These are phyloP conservation scores for Gulo gulo DNA, from an alignment of 2,113 vertebrate species.

Conservation along the genomic window DNA sequence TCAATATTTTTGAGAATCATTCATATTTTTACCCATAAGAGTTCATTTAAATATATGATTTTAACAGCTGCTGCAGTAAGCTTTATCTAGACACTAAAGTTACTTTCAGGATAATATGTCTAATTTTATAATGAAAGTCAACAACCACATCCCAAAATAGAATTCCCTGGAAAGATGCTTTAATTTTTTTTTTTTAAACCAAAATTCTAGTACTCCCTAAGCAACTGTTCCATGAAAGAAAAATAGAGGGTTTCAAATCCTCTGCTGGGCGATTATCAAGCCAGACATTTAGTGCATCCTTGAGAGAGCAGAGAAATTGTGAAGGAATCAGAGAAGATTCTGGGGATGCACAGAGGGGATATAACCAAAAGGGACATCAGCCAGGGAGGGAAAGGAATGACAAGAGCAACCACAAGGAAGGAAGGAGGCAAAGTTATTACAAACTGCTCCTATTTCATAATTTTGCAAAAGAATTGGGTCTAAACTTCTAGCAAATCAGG, in stretches of 20 bases:
- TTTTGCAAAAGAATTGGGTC: neutral
- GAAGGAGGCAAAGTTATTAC: neutral
- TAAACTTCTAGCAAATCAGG: neutral
- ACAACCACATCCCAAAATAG: neutral
- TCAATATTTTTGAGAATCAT: neutral
- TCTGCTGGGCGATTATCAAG: neutral
- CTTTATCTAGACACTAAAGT: neutral
- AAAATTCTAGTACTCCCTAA: neutral
- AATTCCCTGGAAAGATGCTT: neutral
- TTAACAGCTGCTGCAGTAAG: neutral
- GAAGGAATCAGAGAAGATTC: neutral
- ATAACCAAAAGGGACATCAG: neutral
- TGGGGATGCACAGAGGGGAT: neutral
- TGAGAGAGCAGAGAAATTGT: neutral
- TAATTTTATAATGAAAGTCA: conserved; percentile 7
- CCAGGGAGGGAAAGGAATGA: neutral
- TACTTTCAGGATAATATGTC: neutral
- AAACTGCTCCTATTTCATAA: neutral
- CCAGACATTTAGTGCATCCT: neutral
- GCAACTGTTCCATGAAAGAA: neutral
- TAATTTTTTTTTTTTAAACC: neutral
- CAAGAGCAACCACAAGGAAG: neutral
- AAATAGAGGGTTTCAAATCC: neutral
- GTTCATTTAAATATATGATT: neutral
- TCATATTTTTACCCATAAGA: neutral